Conservation (phyloP, 1,140 invertebrate genomes). For the Acromyrmex echinatior region DNA sequence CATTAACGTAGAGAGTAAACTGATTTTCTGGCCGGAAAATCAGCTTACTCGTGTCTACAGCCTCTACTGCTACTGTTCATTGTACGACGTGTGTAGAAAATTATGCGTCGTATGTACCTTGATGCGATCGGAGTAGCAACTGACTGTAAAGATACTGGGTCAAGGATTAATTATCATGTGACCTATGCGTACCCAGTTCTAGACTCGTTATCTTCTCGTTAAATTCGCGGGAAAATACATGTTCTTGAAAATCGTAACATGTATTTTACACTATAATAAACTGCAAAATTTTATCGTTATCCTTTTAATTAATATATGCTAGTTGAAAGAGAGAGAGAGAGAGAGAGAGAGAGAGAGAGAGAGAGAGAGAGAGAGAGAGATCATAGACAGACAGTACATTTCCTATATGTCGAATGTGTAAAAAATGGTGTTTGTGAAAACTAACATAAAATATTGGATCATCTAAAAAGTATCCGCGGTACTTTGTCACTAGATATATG, state of each 20-base stretch:
- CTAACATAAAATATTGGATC: neutral
- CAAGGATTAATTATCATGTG: slow-evolving; percentile 57
- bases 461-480: no score
- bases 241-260: neutral
- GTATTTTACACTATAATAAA: neutral
- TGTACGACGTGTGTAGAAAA: neutral
- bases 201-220: neutral
- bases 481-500: no score
- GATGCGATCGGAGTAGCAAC: slow-evolving; percentile 45
- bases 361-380: no score
- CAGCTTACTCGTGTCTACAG: no score
- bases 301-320: no score
- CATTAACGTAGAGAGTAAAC: no score
- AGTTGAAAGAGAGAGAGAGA: no score
- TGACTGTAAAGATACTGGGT: slow-evolving; percentile 37
- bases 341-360: no score
- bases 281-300: no score
- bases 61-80: no score
- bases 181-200: neutral
- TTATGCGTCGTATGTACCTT: slow-evolving; percentile 4
- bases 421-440: no score
- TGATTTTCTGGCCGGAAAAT: no score
- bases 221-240: neutral
- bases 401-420: neutral
- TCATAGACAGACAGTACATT: neutral